Evolutionary conservation across 2,797 vertebrate species (phyloP), one percentile per base, ranked within the genome.

Genomic region (Orientallactaga sibirica): DNA sequence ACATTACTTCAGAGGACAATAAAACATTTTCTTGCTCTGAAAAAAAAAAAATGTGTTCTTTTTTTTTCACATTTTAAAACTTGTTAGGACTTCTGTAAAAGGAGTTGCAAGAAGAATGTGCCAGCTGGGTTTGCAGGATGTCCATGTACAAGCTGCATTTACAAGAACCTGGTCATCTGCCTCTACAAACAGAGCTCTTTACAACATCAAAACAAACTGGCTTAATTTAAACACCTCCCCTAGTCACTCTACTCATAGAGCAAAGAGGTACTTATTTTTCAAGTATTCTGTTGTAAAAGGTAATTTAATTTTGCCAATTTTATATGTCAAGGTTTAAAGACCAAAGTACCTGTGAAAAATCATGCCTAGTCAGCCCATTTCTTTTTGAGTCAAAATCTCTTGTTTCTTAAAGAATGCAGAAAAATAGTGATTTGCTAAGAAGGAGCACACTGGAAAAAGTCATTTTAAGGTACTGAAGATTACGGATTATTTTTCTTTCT

Each of bases 201-300:
- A 98, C 96, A 98, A 97, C 96, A 98, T 98, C 97, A 97, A 98
- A 98, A 98, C 98, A 98, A 98, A 97, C 94, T 98, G 96, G 97
- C 97, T 99, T 98, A 98, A 98, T 98, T 97, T 93, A 97, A 98
- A 98, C 97, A 97, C 97, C 97, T 77, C 86, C 82, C 87, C 97
- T 97, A 96, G 93, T 97, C 95, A 94, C 96, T 97, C 97, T 97
- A 98, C 97, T 96, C 98, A 98, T 98, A 98, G 98, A 98, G 97
- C 96, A 97, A 98, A 43, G 97, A 98, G 97, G 97, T 97, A 98
- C 98, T 97, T 97, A 96, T 96, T 98, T 91, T 99, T 99, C 99
- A 99, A 99, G 99, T 99, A 99, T 99, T 98, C 98, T 84, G 97
- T 98, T 98, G 98, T 97, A 97, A 98, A 98, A 97, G 97, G 97